phyloP scores from a whole-genome alignment of 2,888 invertebrate genomes.

The Melanostoma scalare region DNA sequence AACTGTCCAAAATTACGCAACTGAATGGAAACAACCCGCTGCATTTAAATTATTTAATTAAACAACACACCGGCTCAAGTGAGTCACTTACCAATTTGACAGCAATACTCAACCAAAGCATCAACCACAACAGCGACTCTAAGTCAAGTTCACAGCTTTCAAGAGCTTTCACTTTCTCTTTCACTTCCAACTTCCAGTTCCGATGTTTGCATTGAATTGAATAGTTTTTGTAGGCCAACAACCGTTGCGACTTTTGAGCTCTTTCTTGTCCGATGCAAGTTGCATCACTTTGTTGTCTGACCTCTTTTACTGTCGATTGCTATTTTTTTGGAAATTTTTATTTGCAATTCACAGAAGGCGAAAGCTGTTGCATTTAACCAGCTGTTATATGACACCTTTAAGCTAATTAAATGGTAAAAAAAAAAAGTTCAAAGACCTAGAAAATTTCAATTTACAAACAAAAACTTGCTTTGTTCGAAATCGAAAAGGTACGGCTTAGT shows the following conservation, averaged over 20 bases:
- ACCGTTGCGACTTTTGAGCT: slow-evolving; percentile 24
- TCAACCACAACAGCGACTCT: slow-evolving; percentile 20
- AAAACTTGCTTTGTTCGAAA: too few relatives aligned
- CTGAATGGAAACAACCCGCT: neutral
- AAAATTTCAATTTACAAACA: too few relatives aligned
- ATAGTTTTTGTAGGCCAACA: slow-evolving; percentile 39
- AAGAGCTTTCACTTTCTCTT: slow-evolving; percentile 43
- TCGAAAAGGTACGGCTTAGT: too few relatives aligned
- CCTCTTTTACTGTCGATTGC: too few relatives aligned
- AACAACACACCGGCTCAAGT: too few relatives aligned
- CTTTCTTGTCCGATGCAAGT: slow-evolving; percentile 8
- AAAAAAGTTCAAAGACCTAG: too few relatives aligned
- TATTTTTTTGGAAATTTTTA: too few relatives aligned
- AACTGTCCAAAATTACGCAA: slow-evolving; percentile 31
- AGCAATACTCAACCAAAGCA: slow-evolving; percentile 1
- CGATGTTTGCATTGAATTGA: slow-evolving; percentile 2
- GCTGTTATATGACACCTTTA: too few relatives aligned
- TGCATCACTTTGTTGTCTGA: slow-evolving; percentile 13
- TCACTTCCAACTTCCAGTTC: neutral
- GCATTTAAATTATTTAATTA: slow-evolving; percentile 24
- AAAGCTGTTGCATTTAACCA: too few relatives aligned
- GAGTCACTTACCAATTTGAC: slow-evolving; percentile 13
- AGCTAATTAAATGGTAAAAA: too few relatives aligned
- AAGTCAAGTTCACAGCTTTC: slow-evolving; percentile 54
- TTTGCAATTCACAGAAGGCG: too few relatives aligned